Percentiles rank a stretch among this genome's conserved stretches.
These are phyloP conservation scores for Hippopotamus amphibius DNA, from an alignment of 2,113 vertebrate genomes.

Conservation along the genomic window DNA sequence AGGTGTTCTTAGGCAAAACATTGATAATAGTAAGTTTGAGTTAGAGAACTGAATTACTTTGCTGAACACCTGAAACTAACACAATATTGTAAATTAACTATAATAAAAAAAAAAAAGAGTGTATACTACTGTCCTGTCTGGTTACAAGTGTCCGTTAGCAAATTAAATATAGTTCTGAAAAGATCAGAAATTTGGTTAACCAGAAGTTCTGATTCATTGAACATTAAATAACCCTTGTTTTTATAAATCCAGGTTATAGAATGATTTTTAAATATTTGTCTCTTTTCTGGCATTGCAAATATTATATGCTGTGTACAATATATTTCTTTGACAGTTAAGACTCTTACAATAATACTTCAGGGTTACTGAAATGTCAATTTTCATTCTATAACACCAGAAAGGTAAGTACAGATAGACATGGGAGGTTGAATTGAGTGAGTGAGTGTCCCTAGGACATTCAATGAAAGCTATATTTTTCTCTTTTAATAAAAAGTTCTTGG, in stretches of 20 bases:
- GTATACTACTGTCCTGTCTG: background rate
- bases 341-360: background rate
- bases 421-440: background rate
- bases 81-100: background rate
- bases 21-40: background rate
- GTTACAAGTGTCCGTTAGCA: background rate
- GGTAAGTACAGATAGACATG: background rate
- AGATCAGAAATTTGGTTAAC: background rate
- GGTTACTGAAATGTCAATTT: constrained; percentile 4
- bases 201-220: background rate
- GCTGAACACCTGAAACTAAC: background rate
- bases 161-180: background rate
- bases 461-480: background rate
- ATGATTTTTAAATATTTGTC: background rate
- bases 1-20: background rate
- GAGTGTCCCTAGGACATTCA: background rate
- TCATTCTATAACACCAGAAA: background rate
- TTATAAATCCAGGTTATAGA: background rate
- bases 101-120: background rate
- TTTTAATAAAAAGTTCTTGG: background rate
- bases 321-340: background rate
- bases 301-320: background rate
- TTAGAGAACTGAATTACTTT: background rate
- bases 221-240: background rate
- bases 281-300: background rate